Base-by-base conservation (phyloP, 2,888 invertebrate genomes). In the Camptogramma bilineatum region DNA sequence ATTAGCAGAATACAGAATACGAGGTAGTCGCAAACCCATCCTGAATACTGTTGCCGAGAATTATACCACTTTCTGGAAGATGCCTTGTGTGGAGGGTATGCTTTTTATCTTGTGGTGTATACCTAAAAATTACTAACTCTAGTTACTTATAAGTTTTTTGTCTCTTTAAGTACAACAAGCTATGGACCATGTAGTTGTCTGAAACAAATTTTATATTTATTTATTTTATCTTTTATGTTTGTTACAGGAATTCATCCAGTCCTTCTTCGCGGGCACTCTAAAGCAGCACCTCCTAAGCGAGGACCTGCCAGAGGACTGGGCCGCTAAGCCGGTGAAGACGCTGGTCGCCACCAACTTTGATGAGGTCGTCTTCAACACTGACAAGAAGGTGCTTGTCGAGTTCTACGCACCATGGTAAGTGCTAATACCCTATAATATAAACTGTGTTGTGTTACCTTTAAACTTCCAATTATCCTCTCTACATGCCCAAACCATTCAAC, bases 321-420 rank as follows among this genome's bases (percentile, higher is more conserved):
- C 99, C 90, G 97, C 97, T 84, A 95, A 95, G 76, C 97, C 98
- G 59, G 99, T 99, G 67, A 99, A 99, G 94, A 90, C 90, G 52
- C 95, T 99, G 64, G 99, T 99, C 61, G 96, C 99, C 71, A 96
- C 96, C 85, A 99, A 99, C 95, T 99, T 99, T 88, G 97, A 98
- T 78, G 96, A 96, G 74, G 97, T 99, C 74, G 99, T 96, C 54
- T 95, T 97, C 73, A 97, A 99, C 88, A 94, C 95, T 78, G 94
- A 90, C 74, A 99, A 99, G 94, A 96, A 96, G 81, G 99, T 99
- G 54, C 95, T 99, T 64, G 99, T 99, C 72, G 99, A 99, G 94
- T 99, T 99, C 94, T 99, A 99, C 91, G 99, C 99, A 58, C 99
- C 99, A 67, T 99, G 99, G 99, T 94, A 68, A 90, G 91, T 85